phyloP scores from a whole-genome alignment of 2,888 invertebrate species.

The Parnassius smintheus region DNA sequence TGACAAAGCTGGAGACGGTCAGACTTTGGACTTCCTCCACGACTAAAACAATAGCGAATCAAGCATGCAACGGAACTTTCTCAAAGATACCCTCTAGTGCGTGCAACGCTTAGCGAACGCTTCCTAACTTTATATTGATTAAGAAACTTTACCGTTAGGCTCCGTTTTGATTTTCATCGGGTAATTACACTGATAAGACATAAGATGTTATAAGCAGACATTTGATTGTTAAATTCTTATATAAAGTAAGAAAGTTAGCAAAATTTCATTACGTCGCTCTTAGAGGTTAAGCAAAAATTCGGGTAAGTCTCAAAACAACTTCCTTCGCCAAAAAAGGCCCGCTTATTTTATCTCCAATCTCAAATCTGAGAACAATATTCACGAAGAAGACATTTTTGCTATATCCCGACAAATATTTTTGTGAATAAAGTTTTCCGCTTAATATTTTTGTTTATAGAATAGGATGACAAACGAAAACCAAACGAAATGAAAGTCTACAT shows the following conservation, averaged over 20 bases:
- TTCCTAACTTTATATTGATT: slow-evolving; percentile 76
- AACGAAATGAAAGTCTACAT: too few species aligned
- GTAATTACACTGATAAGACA: slow-evolving; percentile 22
- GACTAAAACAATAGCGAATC: slow-evolving; percentile 76
- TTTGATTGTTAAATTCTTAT: slow-evolving; percentile 23
- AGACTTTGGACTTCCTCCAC: slow-evolving; percentile 64
- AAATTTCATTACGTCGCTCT: slow-evolving; percentile 18
- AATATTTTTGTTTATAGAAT: slow-evolving; percentile 39
- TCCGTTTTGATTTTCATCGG: slow-evolving; percentile 47
- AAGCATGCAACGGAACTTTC: slow-evolving; percentile 77
- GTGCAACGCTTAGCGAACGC: slow-evolving; percentile 70
- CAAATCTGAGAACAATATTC: slow-evolving; percentile 53
- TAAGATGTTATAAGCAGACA: too few species aligned
- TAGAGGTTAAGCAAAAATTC: neutral
- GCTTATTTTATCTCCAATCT: slow-evolving; percentile 45
- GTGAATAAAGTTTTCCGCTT: slow-evolving; percentile 62
- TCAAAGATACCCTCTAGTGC: slow-evolving; percentile 75
- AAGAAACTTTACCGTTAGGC: slow-evolving; percentile 64
- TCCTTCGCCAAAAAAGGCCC: slow-evolving; percentile 37
- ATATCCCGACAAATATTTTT: slow-evolving; percentile 49
- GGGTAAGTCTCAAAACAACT: slow-evolving; percentile 30
- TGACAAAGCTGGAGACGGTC: slow-evolving; percentile 50
- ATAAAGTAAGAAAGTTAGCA: slow-evolving; percentile 1
- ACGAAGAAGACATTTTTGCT: slow-evolving; percentile 49
- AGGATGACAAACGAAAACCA: too few species aligned